Conservation (phyloP, 2,113 vertebrate species). For the Dolichallabes microphthalmus region DNA sequence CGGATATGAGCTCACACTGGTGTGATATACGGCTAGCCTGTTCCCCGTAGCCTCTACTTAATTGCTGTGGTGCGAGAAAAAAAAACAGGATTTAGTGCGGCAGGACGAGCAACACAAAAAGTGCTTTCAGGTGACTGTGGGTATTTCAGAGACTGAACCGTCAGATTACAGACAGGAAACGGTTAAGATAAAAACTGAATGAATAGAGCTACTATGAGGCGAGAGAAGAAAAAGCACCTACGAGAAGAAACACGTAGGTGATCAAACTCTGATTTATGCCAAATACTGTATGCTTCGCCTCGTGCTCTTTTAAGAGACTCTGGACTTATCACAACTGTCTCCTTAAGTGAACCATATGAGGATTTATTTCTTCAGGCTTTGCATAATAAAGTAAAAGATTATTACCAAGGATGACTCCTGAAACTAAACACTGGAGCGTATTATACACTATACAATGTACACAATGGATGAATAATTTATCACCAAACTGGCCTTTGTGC, state of each 20-base stretch:
- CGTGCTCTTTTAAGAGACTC: background rate
- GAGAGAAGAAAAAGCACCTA: constrained; percentile 41
- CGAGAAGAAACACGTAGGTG: constrained; percentile 34
- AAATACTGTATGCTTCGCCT: constrained; percentile 25
- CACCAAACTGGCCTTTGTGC: background rate
- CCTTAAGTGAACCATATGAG: background rate
- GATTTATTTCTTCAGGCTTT: constrained; percentile 4
- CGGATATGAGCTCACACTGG: constrained; percentile 37
- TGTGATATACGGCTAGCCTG: constrained; percentile 41
- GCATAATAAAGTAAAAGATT: constrained; percentile 9
- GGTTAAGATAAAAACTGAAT: constrained; percentile 58
- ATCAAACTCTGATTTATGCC: constrained; percentile 35
- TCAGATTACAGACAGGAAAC: constrained; percentile 62
- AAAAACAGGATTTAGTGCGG: constrained; percentile 39
- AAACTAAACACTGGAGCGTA: background rate
- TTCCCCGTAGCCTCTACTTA: constrained; percentile 49
- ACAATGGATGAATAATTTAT: background rate
- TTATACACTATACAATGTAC: background rate
- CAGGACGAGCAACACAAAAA: constrained; percentile 51
- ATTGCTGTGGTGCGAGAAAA: constrained; percentile 48
- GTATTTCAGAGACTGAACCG: constrained; percentile 57
- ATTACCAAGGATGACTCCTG: constrained; percentile 3
- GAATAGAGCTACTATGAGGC: constrained; percentile 55
- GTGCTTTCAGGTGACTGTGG: constrained; percentile 55
- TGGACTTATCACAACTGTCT: constrained; percentile 12